Base-by-base conservation (phyloP, 2,113 vertebrate genomes). In the Propithecus coquereli region DNA sequence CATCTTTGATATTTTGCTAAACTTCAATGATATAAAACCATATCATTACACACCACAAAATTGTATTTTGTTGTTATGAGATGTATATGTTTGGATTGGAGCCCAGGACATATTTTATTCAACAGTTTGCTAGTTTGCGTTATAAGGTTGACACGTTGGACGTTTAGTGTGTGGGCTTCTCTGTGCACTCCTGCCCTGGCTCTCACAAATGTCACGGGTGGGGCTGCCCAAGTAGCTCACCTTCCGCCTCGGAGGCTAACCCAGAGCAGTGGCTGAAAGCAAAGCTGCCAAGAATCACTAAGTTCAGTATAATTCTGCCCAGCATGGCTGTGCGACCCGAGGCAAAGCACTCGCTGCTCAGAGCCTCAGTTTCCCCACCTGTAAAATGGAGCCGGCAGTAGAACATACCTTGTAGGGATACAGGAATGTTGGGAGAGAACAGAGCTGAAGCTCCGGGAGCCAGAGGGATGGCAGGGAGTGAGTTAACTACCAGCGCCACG, bases 341-440 rank as follows among this genome's bases (percentile, higher is more conserved):
- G 27, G 18, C 34, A 25, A 37, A 47, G 32, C 12, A 1, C 16
- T 8, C 4, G 0, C 10, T 25, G 17, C 43, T 20, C 32, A 5
- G 57, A 66, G 10, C 43, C 37, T 70, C 34, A 9, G 57, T 90
- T 40, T 90, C 40, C 43, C 32, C n/a, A 13, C 20, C 77, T 91
- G 71, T 47, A 34, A 52, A 63, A 40, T 5, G 47, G 45, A 9
- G 37, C 40, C 23, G 40, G 87, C 4, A 18, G 17, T 1, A 70
- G 57, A 47, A 30, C 4, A 13, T 9, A 30, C 17, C 23, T 17
- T 2, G 0, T 2, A 45, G 22, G 63, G 74, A 34, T 3, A 12
- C 23, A 25, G 30, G 61, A 50, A 16, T 6, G 20, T 14, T 4
- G 40, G 68, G 61, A 22, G 76, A 88, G 84, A 32, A 18, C 17